Evolutionary conservation across 2,113 vertebrate genomes (phyloP), one percentile per base, ranked within the genome.

Genomic region (Cyphomyrus plagiostoma): DNA sequence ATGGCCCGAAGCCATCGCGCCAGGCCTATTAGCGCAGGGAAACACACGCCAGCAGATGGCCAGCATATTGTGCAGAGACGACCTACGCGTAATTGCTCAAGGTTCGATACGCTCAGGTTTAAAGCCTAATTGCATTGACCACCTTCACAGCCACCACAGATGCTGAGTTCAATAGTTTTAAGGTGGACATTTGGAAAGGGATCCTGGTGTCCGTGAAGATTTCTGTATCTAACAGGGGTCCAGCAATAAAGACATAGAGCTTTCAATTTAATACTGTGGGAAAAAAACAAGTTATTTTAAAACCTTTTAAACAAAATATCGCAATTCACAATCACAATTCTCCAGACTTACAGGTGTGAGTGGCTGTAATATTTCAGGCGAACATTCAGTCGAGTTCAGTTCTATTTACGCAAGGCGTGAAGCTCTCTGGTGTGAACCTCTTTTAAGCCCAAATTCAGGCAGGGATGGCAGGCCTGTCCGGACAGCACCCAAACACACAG

Each of bases 61-160:
- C 94, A 96, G 95, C 98, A 98, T 98, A 98, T 98, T 98, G 98
- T 98, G 96, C 97, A 96, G 96, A 96, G 96, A 95, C 96, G 97
- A 98, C 96, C 96, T 96, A 95, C 94, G 97, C 96, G 97, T 98
- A 98, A 98, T 98, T 97, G 96, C 95, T 95, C 95, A 96, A 97
- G 97, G 97, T 98, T 98, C 97, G 97, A 95, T 95, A 96, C 96
- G 95, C 96, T 97, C 96, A 96, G 97, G 96, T 97, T 97, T 94
- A 95, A 93, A 94, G 96, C 97, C 96, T 96, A 97, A 97, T 97
- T 97, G 96, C 95, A 96, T 96, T 97, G 95, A 96, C 95, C 96
- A 97, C 95, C 96, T 96, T 96, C 93, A 95, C 95, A 95, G 94
- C 95, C 92, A 94, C 94, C 93, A 94, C 94, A 56, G 92, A 93